phyloP scores from a whole-genome alignment of 2,888 invertebrate species.

The Lepidochitona cinerea region DNA sequence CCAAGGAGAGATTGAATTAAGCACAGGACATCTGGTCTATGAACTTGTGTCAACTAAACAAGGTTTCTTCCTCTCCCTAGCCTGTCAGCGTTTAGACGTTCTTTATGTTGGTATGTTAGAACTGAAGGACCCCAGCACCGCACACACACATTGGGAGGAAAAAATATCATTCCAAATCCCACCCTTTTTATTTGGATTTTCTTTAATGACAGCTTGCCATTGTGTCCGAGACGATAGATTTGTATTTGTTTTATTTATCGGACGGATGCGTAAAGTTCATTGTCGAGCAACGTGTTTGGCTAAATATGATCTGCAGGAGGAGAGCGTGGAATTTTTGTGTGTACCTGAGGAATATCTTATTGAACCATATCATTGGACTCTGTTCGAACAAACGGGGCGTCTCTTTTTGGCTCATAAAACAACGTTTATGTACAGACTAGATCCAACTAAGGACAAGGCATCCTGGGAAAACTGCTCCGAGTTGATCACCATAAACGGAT shows the following conservation, averaged over 20 bases:
- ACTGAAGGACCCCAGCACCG: not conserved
- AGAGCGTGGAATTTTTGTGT: not conserved
- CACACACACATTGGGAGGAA: not conserved
- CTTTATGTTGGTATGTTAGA: not conserved
- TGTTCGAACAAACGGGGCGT: not conserved
- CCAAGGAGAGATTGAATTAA: not conserved
- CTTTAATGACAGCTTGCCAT: not conserved
- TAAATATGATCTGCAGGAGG: not conserved
- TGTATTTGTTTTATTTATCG: not conserved
- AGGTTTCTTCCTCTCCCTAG: not conserved
- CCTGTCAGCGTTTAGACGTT: not conserved
- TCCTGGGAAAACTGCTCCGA: not conserved
- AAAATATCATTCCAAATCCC: not conserved
- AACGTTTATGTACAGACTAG: not conserved
- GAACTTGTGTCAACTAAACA: no score
- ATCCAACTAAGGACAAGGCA: not conserved
- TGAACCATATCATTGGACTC: constrained; percentile 1
- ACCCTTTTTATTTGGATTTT: not conserved
- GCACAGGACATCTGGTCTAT: no score
- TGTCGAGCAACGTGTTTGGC: not conserved
- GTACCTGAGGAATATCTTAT: not conserved
- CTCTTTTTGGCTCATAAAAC: not conserved
- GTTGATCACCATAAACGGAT: not conserved
- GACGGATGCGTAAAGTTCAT: not conserved
- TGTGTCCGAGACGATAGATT: not conserved